Conservation (phyloP, 2,113 vertebrate species). For the Equus quagga region DNA sequence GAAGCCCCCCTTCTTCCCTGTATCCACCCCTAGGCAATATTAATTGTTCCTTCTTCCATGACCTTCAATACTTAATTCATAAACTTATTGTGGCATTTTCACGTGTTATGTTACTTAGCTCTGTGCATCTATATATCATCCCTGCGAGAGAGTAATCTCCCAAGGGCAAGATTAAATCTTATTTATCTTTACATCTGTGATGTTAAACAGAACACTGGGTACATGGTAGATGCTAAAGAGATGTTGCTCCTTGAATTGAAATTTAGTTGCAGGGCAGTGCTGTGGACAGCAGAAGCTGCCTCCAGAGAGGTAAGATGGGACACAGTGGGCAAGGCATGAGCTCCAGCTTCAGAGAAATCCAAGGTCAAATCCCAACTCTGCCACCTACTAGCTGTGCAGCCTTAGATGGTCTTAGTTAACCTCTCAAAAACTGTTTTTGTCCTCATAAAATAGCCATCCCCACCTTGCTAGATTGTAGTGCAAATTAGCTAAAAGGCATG, state of each 20-base stretch:
- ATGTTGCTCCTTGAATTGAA: not conserved
- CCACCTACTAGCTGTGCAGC: not conserved
- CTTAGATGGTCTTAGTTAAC: not conserved
- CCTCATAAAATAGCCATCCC: not conserved
- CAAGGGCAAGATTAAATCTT: not conserved
- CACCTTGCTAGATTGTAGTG: not conserved
- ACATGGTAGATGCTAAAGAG: not conserved
- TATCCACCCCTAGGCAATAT: not conserved
- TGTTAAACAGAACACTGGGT: not conserved
- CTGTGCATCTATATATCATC: not conserved
- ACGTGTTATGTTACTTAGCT: not conserved
- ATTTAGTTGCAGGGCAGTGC: not conserved
- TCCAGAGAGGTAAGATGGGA: not conserved
- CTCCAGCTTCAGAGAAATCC: not conserved
- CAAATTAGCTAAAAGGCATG: not conserved
- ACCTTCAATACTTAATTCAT: constrained; percentile 4
- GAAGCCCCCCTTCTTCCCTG: not conserved
- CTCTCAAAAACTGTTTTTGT: not conserved
- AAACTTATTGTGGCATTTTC: not conserved
- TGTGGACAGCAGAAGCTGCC: not conserved
- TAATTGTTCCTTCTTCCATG: not conserved
- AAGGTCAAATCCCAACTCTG: not conserved
- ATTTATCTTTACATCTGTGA: constrained; percentile 44
- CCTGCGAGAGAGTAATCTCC: not conserved
- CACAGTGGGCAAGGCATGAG: not conserved